Evolutionary conservation across 2,797 vertebrate genomes (phyloP).

Genomic region (Hypotaenidia okinawae): DNA sequence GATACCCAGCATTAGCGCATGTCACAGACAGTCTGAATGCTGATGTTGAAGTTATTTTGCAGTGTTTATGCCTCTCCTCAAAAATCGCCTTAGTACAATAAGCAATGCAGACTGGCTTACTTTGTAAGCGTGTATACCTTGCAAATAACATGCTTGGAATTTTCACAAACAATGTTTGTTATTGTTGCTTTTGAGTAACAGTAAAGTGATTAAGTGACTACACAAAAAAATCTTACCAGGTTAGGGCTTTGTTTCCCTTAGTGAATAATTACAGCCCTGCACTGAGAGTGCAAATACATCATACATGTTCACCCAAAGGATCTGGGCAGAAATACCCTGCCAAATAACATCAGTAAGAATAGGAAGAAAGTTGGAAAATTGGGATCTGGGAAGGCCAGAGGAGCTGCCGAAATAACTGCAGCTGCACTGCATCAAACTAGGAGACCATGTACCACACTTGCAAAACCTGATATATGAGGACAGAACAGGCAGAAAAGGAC

Average conservation of each 20-base stretch:
- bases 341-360: background rate
- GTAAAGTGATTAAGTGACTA: background rate
- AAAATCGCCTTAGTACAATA: background rate
- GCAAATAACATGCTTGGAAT: background rate
- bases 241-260: background rate
- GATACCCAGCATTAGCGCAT: background rate
- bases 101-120: background rate
- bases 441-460: rapidly evolving
- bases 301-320: background rate
- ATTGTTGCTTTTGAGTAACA: background rate
- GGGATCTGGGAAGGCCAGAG: background rate
- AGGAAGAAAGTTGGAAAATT: background rate
- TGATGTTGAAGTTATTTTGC: background rate
- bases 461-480: background rate
- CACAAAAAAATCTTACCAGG: background rate
- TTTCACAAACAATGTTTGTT: background rate
- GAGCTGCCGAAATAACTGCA: rapidly evolving
- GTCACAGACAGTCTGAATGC: background rate
- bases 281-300: background rate
- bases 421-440: background rate
- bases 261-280: background rate
- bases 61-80: background rate
- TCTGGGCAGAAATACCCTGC: background rate
- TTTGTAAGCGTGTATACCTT: background rate
- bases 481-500: background rate